Base-by-base conservation (phyloP, 2,797 vertebrate species). In the Argentina silus region DNA sequence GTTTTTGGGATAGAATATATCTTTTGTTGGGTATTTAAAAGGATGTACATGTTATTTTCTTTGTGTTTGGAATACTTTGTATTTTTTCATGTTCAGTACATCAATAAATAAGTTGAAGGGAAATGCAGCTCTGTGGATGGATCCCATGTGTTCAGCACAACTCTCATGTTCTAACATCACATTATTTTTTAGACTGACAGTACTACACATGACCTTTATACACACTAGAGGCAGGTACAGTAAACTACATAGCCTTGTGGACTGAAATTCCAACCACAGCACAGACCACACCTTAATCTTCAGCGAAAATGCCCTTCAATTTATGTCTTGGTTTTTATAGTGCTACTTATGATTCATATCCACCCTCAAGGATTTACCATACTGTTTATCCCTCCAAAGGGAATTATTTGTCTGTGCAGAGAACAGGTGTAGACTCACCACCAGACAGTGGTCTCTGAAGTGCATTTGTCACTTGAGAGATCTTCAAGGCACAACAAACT, bases 101-200 rank as follows among this genome's bases (percentile, higher is more conserved):
- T 98, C 97, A 99, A 98, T 98, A 98, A 99, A 99, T 96, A 96
- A 95, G 94, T 97, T 98, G 96, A 98, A 98, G 96, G 97, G 96
- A 97, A 95, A 92, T 79, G 76, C 69, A 79, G 76, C 72, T 85
- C 80, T 85, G 80, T 84, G 74, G 74, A 77, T 87, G 75, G 68
- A 85, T 87, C 69, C 51, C 9, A 48, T 81, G 64, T 69, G 47
- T 19, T 43, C 64, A 23, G 64, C 12, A 23, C 21, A 8, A 14
- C 64, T 12, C 36, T 43, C 36, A 14, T 12, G 45, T 19, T 23
- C 17, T 19, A 57, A 66, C 19, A 7, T 66, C 21, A 21, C 63
- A 9, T 1, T 15, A 0, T 36, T 1, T 36, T 36, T 36, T 4
- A 36, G 27, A 4, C 27, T 36, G 27, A 36, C 27, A 36, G 27